Conservation (phyloP, 2,797 vertebrate genomes). For the Cossypha niveicapilla region DNA sequence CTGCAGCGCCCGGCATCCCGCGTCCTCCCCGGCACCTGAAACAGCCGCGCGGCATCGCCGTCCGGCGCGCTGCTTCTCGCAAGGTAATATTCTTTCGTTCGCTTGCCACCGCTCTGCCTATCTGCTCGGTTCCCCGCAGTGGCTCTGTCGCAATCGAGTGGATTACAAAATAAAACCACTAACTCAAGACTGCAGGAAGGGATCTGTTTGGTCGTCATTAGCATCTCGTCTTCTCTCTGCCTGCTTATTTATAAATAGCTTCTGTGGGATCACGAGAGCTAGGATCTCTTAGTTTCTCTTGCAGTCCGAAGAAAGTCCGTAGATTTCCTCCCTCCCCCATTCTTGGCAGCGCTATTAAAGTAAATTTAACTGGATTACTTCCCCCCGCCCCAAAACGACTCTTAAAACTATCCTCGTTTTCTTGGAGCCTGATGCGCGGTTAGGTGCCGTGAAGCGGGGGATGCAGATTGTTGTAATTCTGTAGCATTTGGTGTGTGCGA, state of each 20-base stretch:
- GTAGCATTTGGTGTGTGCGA: background rate
- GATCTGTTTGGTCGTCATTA: background rate
- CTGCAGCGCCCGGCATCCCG: background rate
- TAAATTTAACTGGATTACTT: background rate
- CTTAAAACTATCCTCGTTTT: background rate
- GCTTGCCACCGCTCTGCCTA: background rate
- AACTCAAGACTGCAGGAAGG: background rate
- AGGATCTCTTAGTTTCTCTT: background rate
- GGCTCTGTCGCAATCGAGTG: background rate
- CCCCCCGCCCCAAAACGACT: background rate
- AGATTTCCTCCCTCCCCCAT: background rate
- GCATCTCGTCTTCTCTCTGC: background rate
- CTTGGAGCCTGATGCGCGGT: no score
- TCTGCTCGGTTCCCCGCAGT: background rate
- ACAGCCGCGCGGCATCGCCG: background rate
- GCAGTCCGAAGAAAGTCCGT: background rate
- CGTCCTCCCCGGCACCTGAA: background rate
- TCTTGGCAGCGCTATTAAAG: background rate
- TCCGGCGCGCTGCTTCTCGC: background rate
- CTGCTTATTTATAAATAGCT: background rate
- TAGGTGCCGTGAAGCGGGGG: background rate
- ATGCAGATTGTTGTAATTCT: background rate
- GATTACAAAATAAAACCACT: background rate
- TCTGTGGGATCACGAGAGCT: background rate
- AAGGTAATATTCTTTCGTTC: conserved; percentile 5